phyloP scores from a whole-genome alignment of 1,140 invertebrate species.

The Pristionchus pacificus region DNA sequence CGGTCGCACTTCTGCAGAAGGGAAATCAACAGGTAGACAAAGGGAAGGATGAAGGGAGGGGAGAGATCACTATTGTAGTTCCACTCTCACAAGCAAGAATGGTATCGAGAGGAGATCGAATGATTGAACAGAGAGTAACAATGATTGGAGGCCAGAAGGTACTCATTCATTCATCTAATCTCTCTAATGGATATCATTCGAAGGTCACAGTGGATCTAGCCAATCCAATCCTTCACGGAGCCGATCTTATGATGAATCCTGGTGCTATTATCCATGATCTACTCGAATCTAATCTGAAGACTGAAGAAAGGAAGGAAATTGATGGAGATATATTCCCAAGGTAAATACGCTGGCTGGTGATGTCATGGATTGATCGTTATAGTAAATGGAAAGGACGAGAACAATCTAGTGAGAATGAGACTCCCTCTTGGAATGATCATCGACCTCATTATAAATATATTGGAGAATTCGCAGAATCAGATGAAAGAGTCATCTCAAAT shows the following conservation, averaged over 20 bases:
- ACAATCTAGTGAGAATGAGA: too few relatives aligned
- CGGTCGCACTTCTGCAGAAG: too few relatives aligned
- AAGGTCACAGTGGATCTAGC: neutral
- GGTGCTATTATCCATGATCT: neutral
- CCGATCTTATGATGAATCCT: neutral
- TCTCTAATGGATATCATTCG: neutral
- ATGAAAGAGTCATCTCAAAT: too few relatives aligned
- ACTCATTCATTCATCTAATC: neutral
- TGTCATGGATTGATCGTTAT: too few relatives aligned
- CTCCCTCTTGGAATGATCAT: too few relatives aligned
- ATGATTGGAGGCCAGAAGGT: neutral
- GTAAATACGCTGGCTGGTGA: too few relatives aligned
- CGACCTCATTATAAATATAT: too few relatives aligned
- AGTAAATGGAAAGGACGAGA: too few relatives aligned
- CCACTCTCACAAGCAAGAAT: neutral
- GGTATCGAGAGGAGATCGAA: neutral
- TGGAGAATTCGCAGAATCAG: too few relatives aligned
- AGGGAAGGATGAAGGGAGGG: neutral
- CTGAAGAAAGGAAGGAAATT: too few relatives aligned
- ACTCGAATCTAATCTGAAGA: too few relatives aligned
- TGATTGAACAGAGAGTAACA: neutral
- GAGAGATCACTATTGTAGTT: neutral
- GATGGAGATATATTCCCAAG: too few relatives aligned
- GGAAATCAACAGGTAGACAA: neutral
- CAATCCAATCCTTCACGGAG: neutral